Evolutionary conservation across 2,113 vertebrate genomes (phyloP), one percentile per base, ranked within the genome.

Genomic region (Nibea albiflora): DNA sequence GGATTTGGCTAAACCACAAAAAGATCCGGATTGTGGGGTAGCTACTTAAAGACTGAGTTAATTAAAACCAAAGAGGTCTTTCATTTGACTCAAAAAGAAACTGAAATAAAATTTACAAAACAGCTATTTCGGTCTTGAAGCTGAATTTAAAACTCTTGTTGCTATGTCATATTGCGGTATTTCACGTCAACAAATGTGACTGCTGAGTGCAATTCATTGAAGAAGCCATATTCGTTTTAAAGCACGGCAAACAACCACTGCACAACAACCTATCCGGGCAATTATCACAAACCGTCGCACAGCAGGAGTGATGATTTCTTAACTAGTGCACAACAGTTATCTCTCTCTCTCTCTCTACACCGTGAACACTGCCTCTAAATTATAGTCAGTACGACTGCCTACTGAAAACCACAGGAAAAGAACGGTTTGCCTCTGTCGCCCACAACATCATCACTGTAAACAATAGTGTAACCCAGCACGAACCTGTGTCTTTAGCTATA

Each of bases 1-100:
- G 85, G 80, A 84, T 85, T 88, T 88, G 81, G 90, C 83, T 71
- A 68, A 84, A 86, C 54, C 64, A 54, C 57, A 80, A 63, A 69
- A 42, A 76, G 42, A 77, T 35, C 0, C 3, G 8, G 62, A 58
- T 70, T 1, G 20, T 58, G 31, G 20, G n/a, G 68, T 52, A 65
- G 77, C 44, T 52, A 46, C 31, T 83, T 78, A 50, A 39, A 70
- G 24, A 63, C 67, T 65, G 24, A 44, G 63, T 5, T 73, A 88
- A 69, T 56, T 58, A 52, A 76, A 90, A 77, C 15, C 47, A 73
- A 79, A 85, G 35, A 8, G 24, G 67, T 75, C 4, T 22, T 64
- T 10, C 60, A 11, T 80, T 46, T 56, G 54, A 87, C 83, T 81
- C 20, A 49, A 73, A 73, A 69, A 22, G 54, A 90, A 90, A 80